A percentile compares a stretch with the other conserved stretches of the same genome.
Conservation (phyloP, 2,113 vertebrate species). For the Bettongia penicillata region DNA sequence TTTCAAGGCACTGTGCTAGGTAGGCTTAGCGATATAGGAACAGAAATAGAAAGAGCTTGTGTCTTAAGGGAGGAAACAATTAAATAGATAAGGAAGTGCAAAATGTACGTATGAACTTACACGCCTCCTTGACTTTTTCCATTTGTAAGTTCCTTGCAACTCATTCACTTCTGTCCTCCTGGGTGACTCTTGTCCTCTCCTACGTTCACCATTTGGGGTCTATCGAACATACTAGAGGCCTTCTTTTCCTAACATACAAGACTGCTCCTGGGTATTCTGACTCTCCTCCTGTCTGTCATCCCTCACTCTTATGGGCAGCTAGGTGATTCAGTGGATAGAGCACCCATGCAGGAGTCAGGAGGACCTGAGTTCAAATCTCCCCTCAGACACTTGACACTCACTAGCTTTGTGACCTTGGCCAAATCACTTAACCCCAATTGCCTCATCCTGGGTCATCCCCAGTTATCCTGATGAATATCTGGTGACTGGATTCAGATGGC, state of each 20-base stretch:
- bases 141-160: not conserved
- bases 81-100: not conserved
- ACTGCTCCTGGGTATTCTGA: not conserved
- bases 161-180: not conserved
- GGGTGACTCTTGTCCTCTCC: not conserved
- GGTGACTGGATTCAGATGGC: too few species aligned
- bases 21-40: not conserved
- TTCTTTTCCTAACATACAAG: not conserved
- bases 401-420: too few species aligned
- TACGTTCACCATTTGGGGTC: not conserved
- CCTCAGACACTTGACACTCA: too few species aligned
- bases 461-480: too few species aligned
- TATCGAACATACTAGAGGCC: not conserved
- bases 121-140: not conserved
- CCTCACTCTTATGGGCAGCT: not conserved
- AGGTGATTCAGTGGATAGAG: too few species aligned
- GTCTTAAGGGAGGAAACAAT: not conserved
- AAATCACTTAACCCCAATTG: too few species aligned
- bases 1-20: not conserved
- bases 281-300: not conserved
- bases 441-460: too few species aligned
- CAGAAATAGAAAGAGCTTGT: not conserved
- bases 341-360: too few species aligned
- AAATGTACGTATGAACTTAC: not conserved
- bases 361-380: too few species aligned